Base-by-base conservation (phyloP, 2,797 vertebrate genomes). In the Anas capensis region DNA sequence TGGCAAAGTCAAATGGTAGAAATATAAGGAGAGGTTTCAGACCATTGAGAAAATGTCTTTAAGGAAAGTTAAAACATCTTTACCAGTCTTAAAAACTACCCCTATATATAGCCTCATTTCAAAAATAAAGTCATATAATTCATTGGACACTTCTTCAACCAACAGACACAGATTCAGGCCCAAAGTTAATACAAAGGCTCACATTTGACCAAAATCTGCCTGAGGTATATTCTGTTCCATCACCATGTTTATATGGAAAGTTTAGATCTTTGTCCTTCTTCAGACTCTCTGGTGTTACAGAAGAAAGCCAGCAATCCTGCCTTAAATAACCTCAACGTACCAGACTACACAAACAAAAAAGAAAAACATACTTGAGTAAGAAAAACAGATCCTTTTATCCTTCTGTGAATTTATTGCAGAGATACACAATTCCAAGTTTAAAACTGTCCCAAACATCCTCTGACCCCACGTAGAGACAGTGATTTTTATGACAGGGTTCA, bases 201-300 rank as follows among this genome's bases (percentile, higher is more conserved):
- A 26, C 14, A 65, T 57, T 44, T 79, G n/a, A 86, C 57, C 8
- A 57, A 23, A 73, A 48, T 34, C 60, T 70, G 23, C 29, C 27
- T 51, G 11, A 68, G n/a, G 13, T 9, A 71, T 17, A 36, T 57
- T 65, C n/a, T 53, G 27, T 21, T 87, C 60, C 18, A 79, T 14
- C 20, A 64, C 29, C 14, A 11, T 3, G 12, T 38, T 0, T 54
- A 17, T 13, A 33, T 2, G 12, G 4, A 5, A 34, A 20, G 65
- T 80, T 68, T 38, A 31, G 10, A 54, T 57, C 29, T n/a, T 56
- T 51, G 18, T 33, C 24, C 8, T 8, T 73, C 58, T 38, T 84
- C 34, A n/a, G 31, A 72, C 33, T 4, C 4, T 46, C 24, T 88
- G 61, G 58, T 51, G 11, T 58, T 46, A 38, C 5, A 79, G 57